Conservation (phyloP, 23 tunicate species). For the Trididemnum nubilum region DNA sequence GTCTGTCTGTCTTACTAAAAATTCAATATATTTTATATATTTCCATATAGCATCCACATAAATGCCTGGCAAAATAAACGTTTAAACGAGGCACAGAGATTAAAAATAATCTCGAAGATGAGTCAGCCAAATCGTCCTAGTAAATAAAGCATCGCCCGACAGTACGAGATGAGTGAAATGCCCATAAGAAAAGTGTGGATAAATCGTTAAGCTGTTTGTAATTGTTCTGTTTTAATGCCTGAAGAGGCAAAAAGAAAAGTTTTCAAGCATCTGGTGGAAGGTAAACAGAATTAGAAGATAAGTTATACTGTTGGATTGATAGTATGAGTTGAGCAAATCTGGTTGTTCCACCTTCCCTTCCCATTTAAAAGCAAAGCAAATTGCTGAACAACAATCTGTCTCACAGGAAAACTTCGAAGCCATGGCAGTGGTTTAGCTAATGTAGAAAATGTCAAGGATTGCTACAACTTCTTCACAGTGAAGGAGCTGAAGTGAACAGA, state of each 20-base stretch:
- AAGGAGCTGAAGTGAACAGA: constrained; percentile 52
- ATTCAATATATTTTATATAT: no score
- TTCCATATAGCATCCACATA: no score
- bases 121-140: constrained; percentile 30
- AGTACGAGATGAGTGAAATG: constrained; percentile 28
- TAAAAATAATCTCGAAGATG: constrained; percentile 36
- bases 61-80: no score
- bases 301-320: constrained; percentile 44
- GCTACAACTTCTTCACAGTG: constrained; percentile 31
- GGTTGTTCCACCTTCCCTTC: constrained; percentile 45
- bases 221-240: constrained; percentile 45
- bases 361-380: constrained; percentile 47
- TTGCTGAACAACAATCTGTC: constrained; percentile 39
- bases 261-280: constrained; percentile 25
- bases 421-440: constrained; percentile 47
- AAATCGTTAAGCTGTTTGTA: constrained; percentile 31
- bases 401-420: constrained; percentile 21
- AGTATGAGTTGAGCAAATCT: constrained; percentile 38
- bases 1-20: no score
- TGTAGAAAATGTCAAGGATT: constrained; percentile 40
- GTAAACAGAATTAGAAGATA: constrained; percentile 37
- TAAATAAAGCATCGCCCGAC: constrained; percentile 25
- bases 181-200: constrained; percentile 23
- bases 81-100: constrained; percentile 30
- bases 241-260: constrained; percentile 48